Conservation (phyloP, 2,113 vertebrate species). For the Ophthalmolycus amberensis region DNA sequence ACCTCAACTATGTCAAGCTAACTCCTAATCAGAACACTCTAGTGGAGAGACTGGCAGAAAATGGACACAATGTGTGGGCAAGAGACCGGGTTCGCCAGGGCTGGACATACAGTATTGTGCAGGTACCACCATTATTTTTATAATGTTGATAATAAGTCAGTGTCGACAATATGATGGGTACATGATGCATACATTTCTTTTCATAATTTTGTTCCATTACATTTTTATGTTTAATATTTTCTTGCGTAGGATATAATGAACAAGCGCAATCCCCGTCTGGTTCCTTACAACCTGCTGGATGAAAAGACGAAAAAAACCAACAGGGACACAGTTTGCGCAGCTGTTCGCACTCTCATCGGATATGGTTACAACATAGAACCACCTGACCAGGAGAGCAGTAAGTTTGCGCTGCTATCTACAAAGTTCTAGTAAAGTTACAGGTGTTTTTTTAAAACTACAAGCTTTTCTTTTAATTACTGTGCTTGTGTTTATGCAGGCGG, state of each 20-base stretch:
- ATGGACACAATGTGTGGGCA: conserved; percentile 94
- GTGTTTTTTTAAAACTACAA: background rate
- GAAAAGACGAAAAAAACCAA: conserved; percentile 95
- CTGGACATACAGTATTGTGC: conserved; percentile 93
- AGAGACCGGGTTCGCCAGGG: conserved; percentile 91
- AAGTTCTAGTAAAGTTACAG: background rate
- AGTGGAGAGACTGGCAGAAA: conserved; percentile 92
- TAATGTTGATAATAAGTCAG: background rate
- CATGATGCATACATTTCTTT: background rate
- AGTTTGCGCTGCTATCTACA: conserved; percentile 52
- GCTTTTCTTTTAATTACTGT: conserved; percentile 2
- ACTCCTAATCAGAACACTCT: conserved; percentile 93
- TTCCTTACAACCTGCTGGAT: conserved; percentile 92
- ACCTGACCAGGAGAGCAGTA: conserved; percentile 92
- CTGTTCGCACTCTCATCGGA: conserved; percentile 91
- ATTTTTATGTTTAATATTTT: conserved; percentile 18
- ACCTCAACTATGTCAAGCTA: conserved; percentile 90
- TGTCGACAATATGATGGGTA: background rate
- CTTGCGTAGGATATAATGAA: conserved; percentile 87
- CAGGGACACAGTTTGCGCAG: conserved; percentile 91
- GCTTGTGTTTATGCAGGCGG: conserved; percentile 70
- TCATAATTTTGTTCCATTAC: background rate
- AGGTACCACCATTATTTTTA: conserved; percentile 75
- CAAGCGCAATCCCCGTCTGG: conserved; percentile 91
- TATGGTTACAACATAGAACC: conserved; percentile 96